Evolutionary conservation across 2,113 vertebrate species (phyloP).

Genomic region (Loxodonta africana): DNA sequence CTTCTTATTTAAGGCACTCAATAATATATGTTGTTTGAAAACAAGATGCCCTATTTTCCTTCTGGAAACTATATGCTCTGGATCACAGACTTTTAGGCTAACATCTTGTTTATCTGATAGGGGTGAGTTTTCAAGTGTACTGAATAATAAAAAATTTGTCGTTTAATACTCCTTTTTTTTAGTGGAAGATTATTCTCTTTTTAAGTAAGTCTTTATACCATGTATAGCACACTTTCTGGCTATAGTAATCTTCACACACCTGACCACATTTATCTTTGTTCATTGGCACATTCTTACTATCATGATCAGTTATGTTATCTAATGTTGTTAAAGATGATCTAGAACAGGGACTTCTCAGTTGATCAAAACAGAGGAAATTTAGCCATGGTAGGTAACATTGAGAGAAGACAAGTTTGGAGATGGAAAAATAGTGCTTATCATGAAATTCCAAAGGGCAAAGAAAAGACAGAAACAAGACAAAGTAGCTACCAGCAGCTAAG

Average conservation of each 20-base stretch:
- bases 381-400: background rate
- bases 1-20: conserved; percentile 7
- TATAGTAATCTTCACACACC: background rate
- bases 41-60: background rate
- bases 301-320: background rate
- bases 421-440: background rate
- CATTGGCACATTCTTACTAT: background rate
- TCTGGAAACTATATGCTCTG: background rate
- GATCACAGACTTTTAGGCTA: background rate
- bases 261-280: background rate
- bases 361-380: too few species aligned
- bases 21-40: background rate
- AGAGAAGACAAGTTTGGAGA: background rate
- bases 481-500: background rate
- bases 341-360: too few species aligned
- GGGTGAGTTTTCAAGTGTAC: background rate
- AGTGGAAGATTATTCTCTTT: background rate
- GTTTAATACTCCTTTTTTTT: background rate
- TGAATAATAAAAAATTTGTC: conserved; percentile 28
- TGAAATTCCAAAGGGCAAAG: conserved; percentile 16
- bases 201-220: conserved; percentile 41
- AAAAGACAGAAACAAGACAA: background rate
- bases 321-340: background rate
- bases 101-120: background rate
- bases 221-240: background rate